A percentile compares a stretch with the other conserved stretches of the same genome.
Conservation (phyloP, 2,888 invertebrate genomes). For the Abrostola triplasia region DNA sequence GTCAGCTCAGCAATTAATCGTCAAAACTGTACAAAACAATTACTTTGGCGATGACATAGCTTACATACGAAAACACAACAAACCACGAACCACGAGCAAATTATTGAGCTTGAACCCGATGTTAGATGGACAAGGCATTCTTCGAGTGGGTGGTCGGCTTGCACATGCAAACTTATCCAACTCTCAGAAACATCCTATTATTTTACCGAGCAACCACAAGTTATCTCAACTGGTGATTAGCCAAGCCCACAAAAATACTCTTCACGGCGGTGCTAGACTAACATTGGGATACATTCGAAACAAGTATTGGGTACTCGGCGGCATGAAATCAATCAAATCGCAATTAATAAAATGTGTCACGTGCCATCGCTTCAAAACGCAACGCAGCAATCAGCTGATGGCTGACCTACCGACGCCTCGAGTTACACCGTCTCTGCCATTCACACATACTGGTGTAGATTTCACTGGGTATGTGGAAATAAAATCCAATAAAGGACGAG, state of each 20-base stretch:
- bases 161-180: not conserved
- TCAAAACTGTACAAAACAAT: not conserved
- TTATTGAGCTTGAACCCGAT: constrained; percentile 2
- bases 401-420: constrained; percentile 6
- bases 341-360: not conserved
- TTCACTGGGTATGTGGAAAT: constrained; percentile 10
- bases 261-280: constrained; percentile 6
- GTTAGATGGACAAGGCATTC: not conserved
- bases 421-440: constrained; percentile 7
- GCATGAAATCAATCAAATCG: constrained; percentile 2
- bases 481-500: constrained; percentile 11
- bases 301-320: constrained; percentile 4
- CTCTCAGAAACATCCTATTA: not conserved
- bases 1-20: not conserved
- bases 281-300: constrained; percentile 5
- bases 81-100: constrained; percentile 1
- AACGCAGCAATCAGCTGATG: constrained; percentile 2
- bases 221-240: not conserved
- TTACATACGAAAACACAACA: not conserved
- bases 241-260: constrained; percentile 1
- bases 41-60: not conserved
- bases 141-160: not conserved
- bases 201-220: not conserved
- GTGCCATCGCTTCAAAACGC: constrained; percentile 1
- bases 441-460: constrained; percentile 7